Evolutionary conservation across 2,888 invertebrate genomes (phyloP).

Genomic region (Lamellibrachia satsuma): DNA sequence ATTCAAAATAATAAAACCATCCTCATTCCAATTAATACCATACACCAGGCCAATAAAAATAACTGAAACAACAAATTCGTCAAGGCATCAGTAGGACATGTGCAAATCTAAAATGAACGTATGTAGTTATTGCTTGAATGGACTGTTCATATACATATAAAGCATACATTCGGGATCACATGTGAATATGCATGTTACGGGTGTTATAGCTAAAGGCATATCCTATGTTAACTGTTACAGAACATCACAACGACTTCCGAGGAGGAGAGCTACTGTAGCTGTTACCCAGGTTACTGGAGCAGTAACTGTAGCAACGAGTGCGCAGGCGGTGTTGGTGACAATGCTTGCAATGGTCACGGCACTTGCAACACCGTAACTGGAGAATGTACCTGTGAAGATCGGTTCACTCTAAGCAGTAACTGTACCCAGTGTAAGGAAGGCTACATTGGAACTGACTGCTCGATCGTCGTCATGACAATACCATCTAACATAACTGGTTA

Average conservation of each 20-base stretch:
- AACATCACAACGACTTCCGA: neutral
- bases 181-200: neutral
- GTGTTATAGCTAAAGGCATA: neutral
- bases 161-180: neutral
- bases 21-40: too few species aligned
- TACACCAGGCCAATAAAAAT: too few species aligned
- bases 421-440: constrained; percentile 26
- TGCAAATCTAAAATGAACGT: too few species aligned
- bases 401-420: constrained; percentile 22
- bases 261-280: neutral
- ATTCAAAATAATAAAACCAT: too few species aligned
- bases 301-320: neutral
- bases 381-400: constrained; percentile 44
- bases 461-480: constrained; percentile 17
- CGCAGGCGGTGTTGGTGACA: constrained; percentile 43
- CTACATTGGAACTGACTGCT: constrained; percentile 24
- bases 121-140: too few species aligned
- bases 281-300: neutral
- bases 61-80: too few species aligned
- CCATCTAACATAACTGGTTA: neutral
- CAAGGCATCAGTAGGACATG: too few species aligned
- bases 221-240: neutral
- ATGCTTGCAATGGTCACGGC: constrained; percentile 48
- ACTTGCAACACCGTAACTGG: constrained; percentile 43
- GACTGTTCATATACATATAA: neutral